Percentiles rank a stretch among this genome's conserved stretches.
Evolutionary conservation across 2,888 invertebrate genomes (phyloP).

Genomic region (Phytoseiulus persimilis): DNA sequence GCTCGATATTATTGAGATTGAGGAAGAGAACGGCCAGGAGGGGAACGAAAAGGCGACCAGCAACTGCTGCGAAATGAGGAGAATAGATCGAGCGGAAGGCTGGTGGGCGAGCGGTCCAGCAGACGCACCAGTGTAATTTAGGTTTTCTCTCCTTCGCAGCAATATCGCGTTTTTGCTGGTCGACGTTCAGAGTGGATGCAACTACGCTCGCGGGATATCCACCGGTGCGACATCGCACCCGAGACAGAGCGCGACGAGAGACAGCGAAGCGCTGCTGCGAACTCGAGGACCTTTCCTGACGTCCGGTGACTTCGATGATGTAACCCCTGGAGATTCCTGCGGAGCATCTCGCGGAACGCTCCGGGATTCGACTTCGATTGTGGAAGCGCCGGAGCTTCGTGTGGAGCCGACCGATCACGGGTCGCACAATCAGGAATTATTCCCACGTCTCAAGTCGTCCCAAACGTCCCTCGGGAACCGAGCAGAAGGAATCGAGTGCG

Average conservation of each 20-base stretch:
- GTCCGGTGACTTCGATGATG: background rate
- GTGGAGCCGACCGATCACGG: no score
- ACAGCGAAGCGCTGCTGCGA: background rate
- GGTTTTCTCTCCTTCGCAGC: background rate
- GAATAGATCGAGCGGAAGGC: slow-evolving; percentile 5
- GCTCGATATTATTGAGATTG: background rate
- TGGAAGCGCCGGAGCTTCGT: no score
- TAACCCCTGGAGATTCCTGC: background rate
- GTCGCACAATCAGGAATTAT: no score
- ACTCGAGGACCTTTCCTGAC: background rate
- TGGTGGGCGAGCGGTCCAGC: background rate
- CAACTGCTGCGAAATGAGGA: background rate
- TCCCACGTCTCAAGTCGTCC: no score
- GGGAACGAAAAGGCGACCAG: background rate
- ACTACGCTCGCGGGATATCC: background rate
- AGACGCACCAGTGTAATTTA: background rate
- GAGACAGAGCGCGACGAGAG: background rate
- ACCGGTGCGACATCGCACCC: background rate
- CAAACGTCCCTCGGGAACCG: no score
- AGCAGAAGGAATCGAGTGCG: no score
- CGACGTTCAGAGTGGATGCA: background rate
- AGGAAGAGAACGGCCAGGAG: background rate
- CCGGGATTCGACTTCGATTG: no score
- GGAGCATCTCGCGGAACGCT: no score
- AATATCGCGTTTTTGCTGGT: background rate